phyloP scores from a whole-genome alignment of 2,797 vertebrate species.

The Hybognathus amarus region DNA sequence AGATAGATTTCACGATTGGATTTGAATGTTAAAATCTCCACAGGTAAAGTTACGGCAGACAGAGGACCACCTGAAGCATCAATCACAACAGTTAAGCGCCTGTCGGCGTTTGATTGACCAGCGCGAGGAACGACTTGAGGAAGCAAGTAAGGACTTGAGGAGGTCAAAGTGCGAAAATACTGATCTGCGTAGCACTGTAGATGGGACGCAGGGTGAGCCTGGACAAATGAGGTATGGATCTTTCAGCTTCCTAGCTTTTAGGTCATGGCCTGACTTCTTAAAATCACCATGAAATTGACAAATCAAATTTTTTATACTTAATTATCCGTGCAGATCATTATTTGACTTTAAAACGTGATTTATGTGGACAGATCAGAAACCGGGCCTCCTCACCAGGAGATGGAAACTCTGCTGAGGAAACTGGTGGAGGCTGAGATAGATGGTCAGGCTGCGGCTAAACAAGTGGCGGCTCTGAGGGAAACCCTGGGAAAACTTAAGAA shows the following conservation, averaged over 20 bases:
- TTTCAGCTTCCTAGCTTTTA: background rate
- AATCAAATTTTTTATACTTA: background rate
- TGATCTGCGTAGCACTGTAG: constrained; percentile 71
- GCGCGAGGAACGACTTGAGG: constrained; percentile 80
- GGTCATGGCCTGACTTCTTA: background rate
- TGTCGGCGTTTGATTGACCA: constrained; percentile 76
- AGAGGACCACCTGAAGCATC: constrained; percentile 62
- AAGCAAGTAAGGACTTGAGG: constrained; percentile 80
- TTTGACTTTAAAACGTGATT: background rate
- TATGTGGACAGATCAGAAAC: constrained; percentile 76
- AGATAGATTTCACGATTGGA: background rate
- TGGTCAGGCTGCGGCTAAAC: constrained; percentile 85
- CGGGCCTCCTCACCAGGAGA: constrained; percentile 74
- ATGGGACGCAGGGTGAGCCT: constrained; percentile 80
- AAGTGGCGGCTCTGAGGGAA: constrained; percentile 84
- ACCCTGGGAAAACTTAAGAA: constrained; percentile 77
- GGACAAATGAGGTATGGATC: constrained; percentile 69
- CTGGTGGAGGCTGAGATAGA: constrained; percentile 89
- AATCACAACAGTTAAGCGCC: constrained; percentile 70
- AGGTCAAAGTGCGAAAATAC: constrained; percentile 81
- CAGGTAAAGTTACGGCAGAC: constrained; percentile 65
- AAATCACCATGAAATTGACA: background rate
- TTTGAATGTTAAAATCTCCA: background rate
- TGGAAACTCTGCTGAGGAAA: constrained; percentile 82
- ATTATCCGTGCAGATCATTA: background rate